Base-by-base conservation (phyloP, 1,140 invertebrate species). In the Orius insidiosus region DNA sequence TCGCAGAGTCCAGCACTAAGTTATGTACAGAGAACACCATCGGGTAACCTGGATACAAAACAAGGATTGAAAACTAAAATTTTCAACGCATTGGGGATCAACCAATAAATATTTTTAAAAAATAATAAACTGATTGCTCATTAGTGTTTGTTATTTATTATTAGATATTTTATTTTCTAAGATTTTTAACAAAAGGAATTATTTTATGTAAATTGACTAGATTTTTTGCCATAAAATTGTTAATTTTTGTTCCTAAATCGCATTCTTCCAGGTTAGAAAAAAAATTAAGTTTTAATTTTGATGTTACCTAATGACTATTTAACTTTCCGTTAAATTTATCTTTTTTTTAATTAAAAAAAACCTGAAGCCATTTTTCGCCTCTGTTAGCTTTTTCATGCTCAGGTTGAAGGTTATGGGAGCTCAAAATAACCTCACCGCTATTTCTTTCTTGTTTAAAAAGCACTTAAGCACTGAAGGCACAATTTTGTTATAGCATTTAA, bases 51-150 rank as follows among this genome's bases (percentile, higher is more conserved):
- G 52, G 63, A 64, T 53, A 61, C 57, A 43, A 61, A 61, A 59
- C 63, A 61, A 53, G 57, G 68, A 54, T 59, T 74, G 52, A 73
- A 73, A 69, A 72, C 66, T 53, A 74, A 73, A 68, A 59, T 74
- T 48, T 72, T 74, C 62, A 67, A 67, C 58, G 71, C 66, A 46
- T 60, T 74, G 53, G 72, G 72, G 47, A 65, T 74, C 48, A 54
- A 54, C 51, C 47, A 54, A 37, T 46, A 47, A 18, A 40, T 14
- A 15, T 14, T n/a, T 40, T 40, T 9, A 40, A 40, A 40, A 40
- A 16, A 40, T 40, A 24, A 24, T 24, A 16, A 40, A 10, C 39
- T 40, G 39, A 39, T 16, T 39, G 37, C 37, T 39, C 18, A 18
- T 39, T 16, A 39, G 18, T 39, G 18, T 9, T 11, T 11, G 14